phyloP scores from a whole-genome alignment of 1,140 invertebrate species.

The Solen grandis region DNA sequence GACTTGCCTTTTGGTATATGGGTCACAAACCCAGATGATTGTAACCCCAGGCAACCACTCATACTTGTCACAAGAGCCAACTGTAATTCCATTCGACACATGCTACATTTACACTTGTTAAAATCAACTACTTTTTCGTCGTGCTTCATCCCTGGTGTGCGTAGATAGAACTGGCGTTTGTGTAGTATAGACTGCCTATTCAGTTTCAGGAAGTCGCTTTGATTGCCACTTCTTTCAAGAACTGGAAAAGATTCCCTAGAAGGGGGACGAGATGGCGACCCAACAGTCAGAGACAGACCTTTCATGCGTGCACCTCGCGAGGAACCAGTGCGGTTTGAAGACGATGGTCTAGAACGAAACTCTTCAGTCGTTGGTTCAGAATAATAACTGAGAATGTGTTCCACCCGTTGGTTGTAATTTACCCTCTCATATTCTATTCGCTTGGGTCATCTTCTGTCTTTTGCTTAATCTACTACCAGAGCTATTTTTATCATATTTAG shows the following conservation, averaged over 20 bases:
- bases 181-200: slow-evolving; percentile 63
- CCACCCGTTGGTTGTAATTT: slow-evolving; percentile 67
- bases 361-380: slow-evolving; percentile 55
- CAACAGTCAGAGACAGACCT: slow-evolving; percentile 50
- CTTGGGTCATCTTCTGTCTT: slow-evolving; percentile 25
- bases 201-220: slow-evolving; percentile 59
- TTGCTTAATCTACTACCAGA: no score
- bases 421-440: slow-evolving; percentile 57
- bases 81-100: slow-evolving; percentile 69
- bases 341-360: slow-evolving; percentile 38
- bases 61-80: slow-evolving; percentile 59
- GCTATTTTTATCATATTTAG: slow-evolving; percentile 48
- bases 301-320: slow-evolving; percentile 40
- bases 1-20: background rate
- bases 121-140: slow-evolving; percentile 38
- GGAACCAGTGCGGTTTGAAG: background rate
- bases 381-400: slow-evolving; percentile 69
- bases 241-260: slow-evolving; percentile 17
- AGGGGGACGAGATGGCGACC: slow-evolving; percentile 6
- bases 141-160: slow-evolving; percentile 58
- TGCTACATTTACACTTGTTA: slow-evolving; percentile 64
- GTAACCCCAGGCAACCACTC: background rate
- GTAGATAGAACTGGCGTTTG: slow-evolving; percentile 66
- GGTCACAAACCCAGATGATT: background rate
- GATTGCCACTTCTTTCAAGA: background rate